phyloP scores from a whole-genome alignment of 2,888 invertebrate species.

The Netelia fuscicornis region DNA sequence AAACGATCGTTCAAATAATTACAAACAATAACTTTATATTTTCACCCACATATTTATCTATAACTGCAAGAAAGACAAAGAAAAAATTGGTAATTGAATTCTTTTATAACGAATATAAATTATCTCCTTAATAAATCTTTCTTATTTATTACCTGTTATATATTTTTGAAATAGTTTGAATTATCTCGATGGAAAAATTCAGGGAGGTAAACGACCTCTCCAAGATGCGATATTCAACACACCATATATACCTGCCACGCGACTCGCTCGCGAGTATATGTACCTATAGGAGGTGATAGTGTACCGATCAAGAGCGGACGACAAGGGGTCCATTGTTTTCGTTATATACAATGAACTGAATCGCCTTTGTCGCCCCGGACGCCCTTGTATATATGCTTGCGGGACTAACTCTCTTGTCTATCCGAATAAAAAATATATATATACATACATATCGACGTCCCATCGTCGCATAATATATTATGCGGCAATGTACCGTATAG shows the following conservation, averaged over 20 bases:
- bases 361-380: conserved; percentile 45
- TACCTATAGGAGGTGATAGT: conserved; percentile 21
- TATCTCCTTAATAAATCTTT: not conserved
- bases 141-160: not conserved
- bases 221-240: conserved; percentile 6
- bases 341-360: conserved; percentile 51
- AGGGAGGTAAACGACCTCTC: conserved; percentile 33
- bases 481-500: too few species aligned
- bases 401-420: conserved; percentile 19
- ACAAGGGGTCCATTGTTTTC: conserved; percentile 59
- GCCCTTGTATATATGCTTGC: conserved; percentile 6
- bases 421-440: not conserved
- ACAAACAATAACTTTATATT: too few species aligned
- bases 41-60: too few species aligned
- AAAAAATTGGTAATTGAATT: too few species aligned
- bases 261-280: conserved; percentile 1
- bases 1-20: not conserved
- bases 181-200: not conserved
- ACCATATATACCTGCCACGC: conserved; percentile 37
- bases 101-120: not conserved
- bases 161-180: not conserved
- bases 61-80: too few species aligned
- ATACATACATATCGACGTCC: not conserved
- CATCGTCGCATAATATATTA: too few species aligned
- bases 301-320: conserved; percentile 39